Percentiles rank a stretch among this genome's conserved stretches.
phyloP scores from a whole-genome alignment of 2,113 vertebrate species.

The Saguinus midas region DNA sequence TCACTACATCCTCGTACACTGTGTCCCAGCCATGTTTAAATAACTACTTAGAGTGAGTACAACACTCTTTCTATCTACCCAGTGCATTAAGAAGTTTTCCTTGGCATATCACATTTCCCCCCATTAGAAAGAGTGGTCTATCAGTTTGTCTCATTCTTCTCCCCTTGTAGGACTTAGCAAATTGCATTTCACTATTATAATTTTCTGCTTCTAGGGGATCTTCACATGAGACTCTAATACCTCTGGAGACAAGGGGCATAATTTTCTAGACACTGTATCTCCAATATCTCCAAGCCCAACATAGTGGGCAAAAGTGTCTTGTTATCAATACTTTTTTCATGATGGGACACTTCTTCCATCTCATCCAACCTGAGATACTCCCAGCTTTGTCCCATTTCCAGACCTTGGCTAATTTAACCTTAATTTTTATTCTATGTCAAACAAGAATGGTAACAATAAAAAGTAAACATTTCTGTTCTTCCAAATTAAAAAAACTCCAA shows the following conservation, averaged over 20 bases:
- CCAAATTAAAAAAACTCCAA: slow-evolving; percentile 8
- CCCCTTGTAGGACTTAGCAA: fast-evolving
- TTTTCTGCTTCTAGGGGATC: neutral
- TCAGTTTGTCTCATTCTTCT: neutral
- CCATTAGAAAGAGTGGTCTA: neutral
- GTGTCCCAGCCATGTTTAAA: neutral
- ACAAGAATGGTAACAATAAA: neutral
- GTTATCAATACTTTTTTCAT: neutral
- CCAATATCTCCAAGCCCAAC: neutral
- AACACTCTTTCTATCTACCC: neutral
- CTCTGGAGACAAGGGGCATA: neutral
- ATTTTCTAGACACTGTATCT: neutral
- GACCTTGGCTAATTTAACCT: neutral
- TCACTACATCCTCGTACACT: neutral
- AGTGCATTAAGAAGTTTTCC: neutral
- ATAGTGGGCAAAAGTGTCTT: neutral
- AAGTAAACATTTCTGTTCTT: neutral
- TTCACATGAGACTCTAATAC: neutral
- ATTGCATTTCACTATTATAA: neutral
- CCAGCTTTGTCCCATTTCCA: neutral
- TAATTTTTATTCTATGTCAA: neutral
- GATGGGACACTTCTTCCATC: neutral
- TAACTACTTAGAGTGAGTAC: neutral
- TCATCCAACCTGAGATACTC: neutral
- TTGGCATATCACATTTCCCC: neutral